Conservation (phyloP, 2,113 vertebrate species). For the Ploceus nigricollis region DNA sequence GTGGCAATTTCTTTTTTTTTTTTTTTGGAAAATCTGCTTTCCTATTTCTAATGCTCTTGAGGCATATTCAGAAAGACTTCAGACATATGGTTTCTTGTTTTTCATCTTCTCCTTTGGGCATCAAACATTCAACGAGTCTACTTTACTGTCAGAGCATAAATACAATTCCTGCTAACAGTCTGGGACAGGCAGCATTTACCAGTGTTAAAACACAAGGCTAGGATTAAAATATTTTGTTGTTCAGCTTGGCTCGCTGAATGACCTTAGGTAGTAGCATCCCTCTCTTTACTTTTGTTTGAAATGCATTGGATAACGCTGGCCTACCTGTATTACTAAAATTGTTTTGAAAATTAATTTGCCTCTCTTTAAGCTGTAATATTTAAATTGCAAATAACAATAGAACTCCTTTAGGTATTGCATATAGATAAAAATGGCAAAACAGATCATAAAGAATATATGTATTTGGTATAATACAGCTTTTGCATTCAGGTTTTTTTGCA, state of each 20-base stretch:
- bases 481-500: neutral
- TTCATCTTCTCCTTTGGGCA: constrained; percentile 44
- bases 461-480: neutral
- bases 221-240: constrained; percentile 11
- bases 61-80: constrained; percentile 41
- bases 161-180: neutral
- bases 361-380: neutral
- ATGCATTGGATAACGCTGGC: neutral
- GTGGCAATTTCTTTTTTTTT: neutral
- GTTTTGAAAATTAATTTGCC: neutral
- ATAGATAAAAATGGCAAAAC: neutral
- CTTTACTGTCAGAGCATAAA: constrained; percentile 31
- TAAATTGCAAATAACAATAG: neutral
- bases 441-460: neutral
- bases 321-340: neutral
- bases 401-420: neutral
- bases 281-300: neutral
- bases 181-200: constrained; percentile 46
- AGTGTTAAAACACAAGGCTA: neutral
- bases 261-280: neutral
- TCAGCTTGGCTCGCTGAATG: neutral
- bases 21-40: neutral
- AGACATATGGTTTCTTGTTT: constrained; percentile 42
- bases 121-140: constrained; percentile 5
- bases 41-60: constrained; percentile 2